Conservation (phyloP, 2,797 vertebrate species). For the Orientallactaga sibirica region DNA sequence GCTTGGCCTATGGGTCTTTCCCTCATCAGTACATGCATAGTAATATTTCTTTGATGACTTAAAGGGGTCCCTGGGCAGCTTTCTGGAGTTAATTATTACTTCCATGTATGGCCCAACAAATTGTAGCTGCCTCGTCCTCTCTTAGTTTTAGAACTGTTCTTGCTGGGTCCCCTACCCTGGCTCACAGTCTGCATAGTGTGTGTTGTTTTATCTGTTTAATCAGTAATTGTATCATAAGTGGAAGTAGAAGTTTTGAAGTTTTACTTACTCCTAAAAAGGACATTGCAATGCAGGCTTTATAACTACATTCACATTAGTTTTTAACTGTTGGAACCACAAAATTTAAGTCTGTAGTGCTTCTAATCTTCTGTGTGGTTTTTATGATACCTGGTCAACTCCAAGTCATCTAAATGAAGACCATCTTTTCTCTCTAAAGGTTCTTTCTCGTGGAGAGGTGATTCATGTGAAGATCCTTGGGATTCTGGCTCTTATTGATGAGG, state of each 20-base stretch:
- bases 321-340: slow-evolving; percentile 13
- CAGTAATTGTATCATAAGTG: neutral
- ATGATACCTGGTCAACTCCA: neutral
- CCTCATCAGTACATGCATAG: neutral
- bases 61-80: neutral
- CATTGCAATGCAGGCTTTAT: neutral
- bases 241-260: neutral
- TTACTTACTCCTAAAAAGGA: neutral
- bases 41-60: neutral
- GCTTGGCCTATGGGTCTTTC: neutral
- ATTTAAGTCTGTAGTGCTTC: slow-evolving; percentile 3
- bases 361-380: neutral
- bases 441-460: slow-evolving; percentile 93
- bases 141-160: neutral
- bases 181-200: neutral
- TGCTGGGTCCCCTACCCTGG: neutral
- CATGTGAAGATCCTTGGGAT: slow-evolving; percentile 96
- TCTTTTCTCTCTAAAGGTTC: slow-evolving; percentile 90
- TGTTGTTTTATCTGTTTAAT: neutral
- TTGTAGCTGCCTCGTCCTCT: neutral
- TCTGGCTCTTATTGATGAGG: slow-evolving; percentile 96
- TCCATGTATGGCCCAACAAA: neutral
- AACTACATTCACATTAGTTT: slow-evolving; percentile 23
- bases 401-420: neutral
- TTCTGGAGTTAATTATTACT: neutral